Percentiles rank a stretch among this genome's conserved stretches.
phyloP scores from a whole-genome alignment of 2,113 vertebrate species.

The Pseudopipra pipra region DNA sequence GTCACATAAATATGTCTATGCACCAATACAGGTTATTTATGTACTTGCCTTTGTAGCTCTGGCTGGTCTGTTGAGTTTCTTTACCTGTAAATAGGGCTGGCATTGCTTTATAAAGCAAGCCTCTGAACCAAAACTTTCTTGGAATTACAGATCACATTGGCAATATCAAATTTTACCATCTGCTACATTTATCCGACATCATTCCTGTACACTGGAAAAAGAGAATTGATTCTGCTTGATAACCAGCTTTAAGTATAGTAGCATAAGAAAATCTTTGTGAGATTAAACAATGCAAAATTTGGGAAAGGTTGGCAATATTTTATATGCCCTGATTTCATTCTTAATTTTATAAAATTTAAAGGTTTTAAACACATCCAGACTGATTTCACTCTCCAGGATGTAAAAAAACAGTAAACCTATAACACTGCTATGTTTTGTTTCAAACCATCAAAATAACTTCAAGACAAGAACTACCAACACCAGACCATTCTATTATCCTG shows the following conservation, averaged over 20 bases:
- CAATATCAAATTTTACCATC: conserved; percentile 4
- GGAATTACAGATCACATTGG: neutral
- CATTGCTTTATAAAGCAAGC: neutral
- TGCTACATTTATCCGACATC: neutral
- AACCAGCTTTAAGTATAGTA: neutral
- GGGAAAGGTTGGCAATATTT: neutral
- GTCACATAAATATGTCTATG: neutral
- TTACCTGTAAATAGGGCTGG: neutral
- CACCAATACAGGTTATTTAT: fast-evolving
- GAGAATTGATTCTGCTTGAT: neutral
- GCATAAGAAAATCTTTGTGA: neutral
- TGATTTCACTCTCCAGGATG: neutral
- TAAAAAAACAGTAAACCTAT: neutral
- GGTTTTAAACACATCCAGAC: neutral
- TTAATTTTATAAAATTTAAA: neutral
- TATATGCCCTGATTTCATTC: neutral
- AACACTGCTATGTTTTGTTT: neutral
- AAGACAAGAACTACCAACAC: neutral
- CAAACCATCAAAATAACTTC: neutral
- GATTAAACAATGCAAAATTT: neutral
- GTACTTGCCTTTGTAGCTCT: neutral
- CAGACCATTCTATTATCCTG: neutral
- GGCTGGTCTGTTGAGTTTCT: neutral
- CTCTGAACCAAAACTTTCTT: neutral
- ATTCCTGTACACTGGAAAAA: neutral